These are phyloP conservation scores for Paedocypris sp. DNA, from an alignment of 2,113 vertebrate species.

Conservation along the genomic window DNA sequence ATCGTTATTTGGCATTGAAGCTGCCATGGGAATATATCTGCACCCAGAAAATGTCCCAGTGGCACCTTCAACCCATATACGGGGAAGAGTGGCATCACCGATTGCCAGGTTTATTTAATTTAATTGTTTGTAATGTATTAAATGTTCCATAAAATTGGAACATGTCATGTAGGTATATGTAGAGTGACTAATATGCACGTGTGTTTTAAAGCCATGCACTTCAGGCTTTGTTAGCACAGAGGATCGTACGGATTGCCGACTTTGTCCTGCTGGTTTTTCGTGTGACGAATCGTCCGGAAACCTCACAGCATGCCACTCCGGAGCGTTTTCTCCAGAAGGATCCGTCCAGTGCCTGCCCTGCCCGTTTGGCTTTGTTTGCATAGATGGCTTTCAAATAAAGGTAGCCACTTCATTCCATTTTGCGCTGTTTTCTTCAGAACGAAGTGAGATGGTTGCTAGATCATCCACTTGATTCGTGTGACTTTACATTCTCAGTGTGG, in stretches of 20 bases:
- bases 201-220: constrained; percentile 60
- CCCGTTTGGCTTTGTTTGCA: constrained; percentile 60
- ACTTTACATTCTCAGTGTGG: constrained; percentile 44
- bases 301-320: constrained; percentile 56
- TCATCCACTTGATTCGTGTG: too few relatives aligned
- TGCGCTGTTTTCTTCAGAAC: too few relatives aligned
- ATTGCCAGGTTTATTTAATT: constrained; percentile 61
- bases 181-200: neutral
- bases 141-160: too few relatives aligned
- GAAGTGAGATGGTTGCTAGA: too few relatives aligned
- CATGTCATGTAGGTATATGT: neutral
- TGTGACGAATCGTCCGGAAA: constrained; percentile 52
- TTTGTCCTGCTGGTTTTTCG: constrained; percentile 67
- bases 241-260: constrained; percentile 58
- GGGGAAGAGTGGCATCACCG: constrained; percentile 45
- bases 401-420: too few relatives aligned
- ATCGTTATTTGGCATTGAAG: constrained; percentile 42
- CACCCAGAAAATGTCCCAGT: constrained; percentile 55
- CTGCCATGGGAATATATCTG: constrained; percentile 56
- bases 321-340: constrained; percentile 66
- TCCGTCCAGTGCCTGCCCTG: constrained; percentile 60
- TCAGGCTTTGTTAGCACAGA: constrained; percentile 64
- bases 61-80: constrained; percentile 61
- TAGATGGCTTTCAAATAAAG: constrained; percentile 46
- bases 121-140: neutral